Conservation (phyloP, 1,140 invertebrate species). For the Campoletis sonorensis region DNA sequence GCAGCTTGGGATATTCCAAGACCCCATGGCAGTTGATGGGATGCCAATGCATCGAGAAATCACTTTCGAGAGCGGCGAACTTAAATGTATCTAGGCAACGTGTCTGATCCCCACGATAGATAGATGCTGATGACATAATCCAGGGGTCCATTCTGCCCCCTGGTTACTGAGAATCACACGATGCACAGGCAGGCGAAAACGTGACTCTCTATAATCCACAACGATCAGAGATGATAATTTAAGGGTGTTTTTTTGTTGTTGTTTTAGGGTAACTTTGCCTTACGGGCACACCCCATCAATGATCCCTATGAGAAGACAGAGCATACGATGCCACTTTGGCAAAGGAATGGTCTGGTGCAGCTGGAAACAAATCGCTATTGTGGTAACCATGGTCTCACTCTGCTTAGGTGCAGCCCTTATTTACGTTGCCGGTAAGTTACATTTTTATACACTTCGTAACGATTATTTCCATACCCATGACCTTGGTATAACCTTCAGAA, state of each 20-base stretch:
- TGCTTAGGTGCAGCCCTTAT: conserved; percentile 88
- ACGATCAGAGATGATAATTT: no score
- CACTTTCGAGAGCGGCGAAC: background rate
- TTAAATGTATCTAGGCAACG: background rate
- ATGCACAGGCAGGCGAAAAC: no score
- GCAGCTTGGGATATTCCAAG: background rate
- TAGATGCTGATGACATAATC: background rate
- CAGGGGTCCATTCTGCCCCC: background rate
- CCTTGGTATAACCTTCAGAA: no score
- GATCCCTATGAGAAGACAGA: conserved; percentile 75
- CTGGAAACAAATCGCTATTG: conserved; percentile 93
- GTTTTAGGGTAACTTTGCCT: conserved; percentile 70
- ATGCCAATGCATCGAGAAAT: conserved; percentile 27
- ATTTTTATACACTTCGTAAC: no score
- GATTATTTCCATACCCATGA: no score
- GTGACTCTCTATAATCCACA: no score
- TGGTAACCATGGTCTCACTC: conserved; percentile 88
- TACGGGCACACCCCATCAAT: conserved; percentile 74
- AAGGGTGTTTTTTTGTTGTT: conserved; percentile 29
- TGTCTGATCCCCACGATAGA: background rate
- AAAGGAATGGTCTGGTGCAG: conserved; percentile 92
- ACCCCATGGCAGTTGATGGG: background rate
- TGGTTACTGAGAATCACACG: no score
- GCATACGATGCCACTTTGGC: conserved; percentile 87
- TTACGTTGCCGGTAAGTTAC: conserved; percentile 89